Evolutionary conservation across 2,888 invertebrate species (phyloP).

Genomic region (Papilio elwesi): DNA sequence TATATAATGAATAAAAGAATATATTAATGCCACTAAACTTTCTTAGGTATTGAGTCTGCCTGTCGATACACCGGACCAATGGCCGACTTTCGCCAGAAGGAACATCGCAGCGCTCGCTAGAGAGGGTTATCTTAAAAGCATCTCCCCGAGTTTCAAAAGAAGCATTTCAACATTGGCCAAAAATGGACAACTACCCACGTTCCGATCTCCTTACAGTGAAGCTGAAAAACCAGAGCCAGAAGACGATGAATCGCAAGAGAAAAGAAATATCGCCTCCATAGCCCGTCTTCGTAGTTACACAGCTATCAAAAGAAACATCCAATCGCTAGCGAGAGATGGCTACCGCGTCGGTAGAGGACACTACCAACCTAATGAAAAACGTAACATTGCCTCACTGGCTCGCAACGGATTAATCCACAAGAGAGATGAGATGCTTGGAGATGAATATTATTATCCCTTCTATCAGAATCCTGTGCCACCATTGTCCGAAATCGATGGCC

Average conservation of each 20-base stretch:
- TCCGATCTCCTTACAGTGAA: conserved; percentile 83
- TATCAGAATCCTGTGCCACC: conserved; percentile 76
- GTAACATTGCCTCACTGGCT: conserved; percentile 86
- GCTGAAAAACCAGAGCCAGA: conserved; percentile 79
- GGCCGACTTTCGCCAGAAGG: conserved; percentile 82
- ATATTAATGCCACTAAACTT: background rate
- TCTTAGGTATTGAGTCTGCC: conserved; percentile 69
- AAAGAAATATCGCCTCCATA: conserved; percentile 88
- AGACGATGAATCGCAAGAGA: conserved; percentile 79
- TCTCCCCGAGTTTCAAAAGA: conserved; percentile 84
- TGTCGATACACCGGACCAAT: conserved; percentile 63
- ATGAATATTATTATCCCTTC: conserved; percentile 77
- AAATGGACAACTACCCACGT: conserved; percentile 89
- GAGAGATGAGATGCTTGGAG: conserved; percentile 63
- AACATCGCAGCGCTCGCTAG: conserved; percentile 86
- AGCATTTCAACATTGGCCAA: conserved; percentile 90
- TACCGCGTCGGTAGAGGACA: conserved; percentile 77
- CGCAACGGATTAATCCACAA: conserved; percentile 80
- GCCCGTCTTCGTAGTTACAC: conserved; percentile 86
- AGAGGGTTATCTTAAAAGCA: conserved; percentile 77
- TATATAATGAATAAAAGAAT: conserved; percentile 14
- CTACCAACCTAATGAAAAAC: conserved; percentile 81
- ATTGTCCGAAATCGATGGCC: conserved; percentile 72
- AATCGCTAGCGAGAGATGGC: conserved; percentile 85
- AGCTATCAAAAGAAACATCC: conserved; percentile 87